Evolutionary conservation across 23 tunicate genomes (phyloP).

Genomic region (Phallusia fumigata): DNA sequence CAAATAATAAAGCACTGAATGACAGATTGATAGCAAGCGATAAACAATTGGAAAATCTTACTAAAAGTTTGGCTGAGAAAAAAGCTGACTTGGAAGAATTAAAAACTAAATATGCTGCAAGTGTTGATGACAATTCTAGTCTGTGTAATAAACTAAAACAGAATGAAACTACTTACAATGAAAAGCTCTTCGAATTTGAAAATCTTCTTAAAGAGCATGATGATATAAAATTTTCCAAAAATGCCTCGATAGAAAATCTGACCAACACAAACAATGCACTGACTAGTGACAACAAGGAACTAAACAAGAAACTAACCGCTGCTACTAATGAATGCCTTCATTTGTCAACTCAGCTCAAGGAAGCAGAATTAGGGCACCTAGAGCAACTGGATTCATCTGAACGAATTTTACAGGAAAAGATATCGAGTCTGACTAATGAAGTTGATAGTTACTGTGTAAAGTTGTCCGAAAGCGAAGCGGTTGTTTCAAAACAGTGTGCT

Average conservation of each 20-base stretch:
- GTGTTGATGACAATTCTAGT: not conserved
- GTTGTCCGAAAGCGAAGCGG: not conserved
- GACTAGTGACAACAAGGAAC: not conserved
- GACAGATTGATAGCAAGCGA: not conserved
- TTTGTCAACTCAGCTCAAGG: not conserved
- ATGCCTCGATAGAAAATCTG: not conserved
- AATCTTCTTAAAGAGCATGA: not conserved
- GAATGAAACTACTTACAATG: not conserved
- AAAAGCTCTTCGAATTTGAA: not conserved
- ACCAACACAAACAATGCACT: not conserved
- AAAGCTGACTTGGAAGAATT: not conserved
- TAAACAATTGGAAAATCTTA: not conserved
- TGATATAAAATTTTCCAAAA: not conserved
- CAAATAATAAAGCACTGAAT: not conserved
- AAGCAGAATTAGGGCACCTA: not conserved
- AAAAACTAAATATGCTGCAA: not conserved
- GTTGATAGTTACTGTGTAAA: not conserved
- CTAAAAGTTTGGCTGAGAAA: not conserved
- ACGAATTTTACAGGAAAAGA: not conserved
- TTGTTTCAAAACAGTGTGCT: not conserved
- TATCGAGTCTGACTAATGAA: not conserved
- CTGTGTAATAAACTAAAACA: not conserved
- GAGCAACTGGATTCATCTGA: not conserved
- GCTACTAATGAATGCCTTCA: not conserved
- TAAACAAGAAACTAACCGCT: not conserved